Percentiles rank a stretch among this genome's conserved stretches.
phyloP scores from a whole-genome alignment of 2,797 vertebrate genomes.

The Lepus townsendii region DNA sequence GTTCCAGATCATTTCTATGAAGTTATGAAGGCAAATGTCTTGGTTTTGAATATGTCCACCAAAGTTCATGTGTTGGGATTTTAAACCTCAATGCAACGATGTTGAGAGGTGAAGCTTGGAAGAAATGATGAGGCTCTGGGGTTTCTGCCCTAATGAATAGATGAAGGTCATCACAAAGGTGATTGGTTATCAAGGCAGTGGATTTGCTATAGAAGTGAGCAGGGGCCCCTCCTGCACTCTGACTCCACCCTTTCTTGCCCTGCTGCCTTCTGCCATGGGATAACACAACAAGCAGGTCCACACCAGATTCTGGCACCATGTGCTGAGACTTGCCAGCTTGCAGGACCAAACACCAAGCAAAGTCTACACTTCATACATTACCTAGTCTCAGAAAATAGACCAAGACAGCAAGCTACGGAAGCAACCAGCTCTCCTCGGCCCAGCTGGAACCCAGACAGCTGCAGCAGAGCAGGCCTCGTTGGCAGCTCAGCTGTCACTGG shows the following conservation, averaged over 20 bases:
- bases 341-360: neutral
- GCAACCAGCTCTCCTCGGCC: conserved; percentile 80
- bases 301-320: neutral
- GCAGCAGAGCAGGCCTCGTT: conserved; percentile 78
- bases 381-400: neutral
- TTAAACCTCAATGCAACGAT: no score
- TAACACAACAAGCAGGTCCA: no score
- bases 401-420: conserved; percentile 75
- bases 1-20: conserved; percentile 84
- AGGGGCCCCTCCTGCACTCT: neutral
- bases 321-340: neutral
- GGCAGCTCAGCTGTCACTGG: conserved; percentile 76
- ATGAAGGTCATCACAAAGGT: neutral
- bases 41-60: neutral
- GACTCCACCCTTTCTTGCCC: neutral
- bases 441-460: conserved; percentile 83
- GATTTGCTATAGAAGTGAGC: no score
- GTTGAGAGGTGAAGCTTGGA: neutral
- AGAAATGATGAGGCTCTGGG: neutral
- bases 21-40: neutral
- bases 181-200: neutral
- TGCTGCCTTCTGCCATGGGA: neutral
- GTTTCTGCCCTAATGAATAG: neutral
- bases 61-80: neutral
- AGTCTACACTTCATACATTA: neutral